Evolutionary conservation across 2,113 vertebrate species (phyloP).

Genomic region (Chamaea fasciata): DNA sequence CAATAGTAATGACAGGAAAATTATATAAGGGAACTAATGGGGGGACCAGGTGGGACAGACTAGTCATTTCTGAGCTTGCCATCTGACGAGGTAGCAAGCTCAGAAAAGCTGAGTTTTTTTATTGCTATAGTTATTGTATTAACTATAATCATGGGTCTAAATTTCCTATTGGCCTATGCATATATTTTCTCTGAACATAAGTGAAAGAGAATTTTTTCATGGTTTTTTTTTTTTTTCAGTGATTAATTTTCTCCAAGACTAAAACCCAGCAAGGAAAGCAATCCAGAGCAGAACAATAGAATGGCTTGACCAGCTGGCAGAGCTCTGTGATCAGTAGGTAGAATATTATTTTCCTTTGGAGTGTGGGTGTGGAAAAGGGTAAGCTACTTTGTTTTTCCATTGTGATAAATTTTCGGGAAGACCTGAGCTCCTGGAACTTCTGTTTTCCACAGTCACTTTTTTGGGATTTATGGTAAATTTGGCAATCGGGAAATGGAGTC

Average conservation of each 20-base stretch:
- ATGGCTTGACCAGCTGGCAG: background rate
- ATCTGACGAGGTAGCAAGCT: background rate
- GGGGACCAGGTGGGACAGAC: background rate
- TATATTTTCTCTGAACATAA: background rate
- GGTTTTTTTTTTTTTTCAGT: background rate
- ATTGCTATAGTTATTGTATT: background rate
- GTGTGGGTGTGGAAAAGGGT: background rate
- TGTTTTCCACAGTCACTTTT: background rate
- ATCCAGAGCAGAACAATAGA: background rate
- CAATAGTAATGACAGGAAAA: background rate
- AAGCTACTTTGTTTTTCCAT: slow-evolving; percentile 9
- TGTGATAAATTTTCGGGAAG: slow-evolving; percentile 34
- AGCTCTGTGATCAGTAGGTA: background rate
- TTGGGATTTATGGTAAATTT: slow-evolving; percentile 16
- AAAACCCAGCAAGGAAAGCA: background rate
- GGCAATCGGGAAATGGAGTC: slow-evolving; percentile 33
- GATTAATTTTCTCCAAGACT: background rate
- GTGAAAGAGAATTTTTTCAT: background rate
- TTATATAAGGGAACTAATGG: background rate
- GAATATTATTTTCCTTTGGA: slow-evolving; percentile 24
- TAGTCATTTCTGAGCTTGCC: background rate
- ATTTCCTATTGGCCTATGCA: background rate
- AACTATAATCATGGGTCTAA: background rate
- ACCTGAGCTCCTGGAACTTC: background rate
- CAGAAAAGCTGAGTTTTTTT: too few species aligned